These are phyloP conservation scores for Andrena fulva DNA, from an alignment of 2,888 invertebrate species.

Conservation along the genomic window DNA sequence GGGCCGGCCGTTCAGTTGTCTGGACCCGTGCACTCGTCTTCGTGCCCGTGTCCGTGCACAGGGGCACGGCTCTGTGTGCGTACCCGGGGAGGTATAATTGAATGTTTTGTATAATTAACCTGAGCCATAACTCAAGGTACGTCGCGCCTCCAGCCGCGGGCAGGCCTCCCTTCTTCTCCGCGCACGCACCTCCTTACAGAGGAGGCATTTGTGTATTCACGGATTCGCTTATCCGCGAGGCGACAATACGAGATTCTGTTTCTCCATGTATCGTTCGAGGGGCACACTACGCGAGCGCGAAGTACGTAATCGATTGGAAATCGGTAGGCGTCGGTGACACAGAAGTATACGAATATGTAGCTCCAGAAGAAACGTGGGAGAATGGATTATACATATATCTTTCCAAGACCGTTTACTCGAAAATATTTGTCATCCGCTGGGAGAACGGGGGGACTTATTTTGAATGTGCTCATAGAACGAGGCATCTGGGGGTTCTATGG, in stretches of 20 bases:
- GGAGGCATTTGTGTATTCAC: conserved; percentile 78
- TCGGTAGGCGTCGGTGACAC: not conserved
- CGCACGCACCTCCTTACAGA: conserved; percentile 54
- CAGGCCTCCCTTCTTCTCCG: conserved; percentile 74
- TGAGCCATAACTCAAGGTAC: conserved; percentile 84
- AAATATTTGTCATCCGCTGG: not conserved
- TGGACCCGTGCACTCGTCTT: conserved; percentile 35
- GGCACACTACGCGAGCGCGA: conserved; percentile 38
- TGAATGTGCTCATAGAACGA: not conserved
- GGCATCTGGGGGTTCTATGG: not conserved
- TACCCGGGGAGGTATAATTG: conserved; percentile 83
- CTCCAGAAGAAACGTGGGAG: not conserved
- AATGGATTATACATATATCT: not conserved
- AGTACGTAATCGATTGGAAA: conserved; percentile 38
- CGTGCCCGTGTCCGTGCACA: conserved; percentile 42
- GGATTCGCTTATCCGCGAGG: conserved; percentile 67
- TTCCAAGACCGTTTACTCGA: not conserved
- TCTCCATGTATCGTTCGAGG: conserved; percentile 31
- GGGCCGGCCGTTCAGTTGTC: conserved; percentile 37
- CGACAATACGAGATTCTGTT: conserved; percentile 46
- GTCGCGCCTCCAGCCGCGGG: conserved; percentile 84
- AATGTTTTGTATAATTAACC: conserved; percentile 85
- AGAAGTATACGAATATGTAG: not conserved
- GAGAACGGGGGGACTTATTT: not conserved
- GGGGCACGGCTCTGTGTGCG: conserved; percentile 57